Conservation (phyloP, 1,140 invertebrate species). For the Drosophila ohnishii region DNA sequence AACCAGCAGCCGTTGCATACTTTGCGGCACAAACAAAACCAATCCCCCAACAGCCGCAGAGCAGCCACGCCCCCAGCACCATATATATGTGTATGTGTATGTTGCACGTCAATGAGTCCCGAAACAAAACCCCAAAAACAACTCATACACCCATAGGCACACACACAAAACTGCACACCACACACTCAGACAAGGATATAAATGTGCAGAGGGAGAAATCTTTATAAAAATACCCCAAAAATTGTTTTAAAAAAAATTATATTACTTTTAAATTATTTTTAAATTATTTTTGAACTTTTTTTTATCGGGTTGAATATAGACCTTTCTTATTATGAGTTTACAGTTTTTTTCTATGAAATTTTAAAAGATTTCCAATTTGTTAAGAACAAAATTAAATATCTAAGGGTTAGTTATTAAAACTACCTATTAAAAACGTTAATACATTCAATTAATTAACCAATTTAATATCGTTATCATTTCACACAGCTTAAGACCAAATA, state of each 20-base stretch:
- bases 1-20: slow-evolving; percentile 56
- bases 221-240: too few relatives aligned
- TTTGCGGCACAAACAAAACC: slow-evolving; percentile 57
- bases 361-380: too few relatives aligned
- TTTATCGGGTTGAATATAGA: too few relatives aligned
- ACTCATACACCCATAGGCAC: slow-evolving; percentile 38
- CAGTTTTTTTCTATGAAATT: too few relatives aligned
- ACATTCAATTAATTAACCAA: background rate
- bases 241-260: too few relatives aligned
- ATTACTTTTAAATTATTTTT: too few relatives aligned
- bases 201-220: slow-evolving; percentile 9
- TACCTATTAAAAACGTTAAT: background rate
- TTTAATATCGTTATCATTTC: background rate
- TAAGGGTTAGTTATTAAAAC: background rate
- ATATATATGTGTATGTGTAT: slow-evolving; percentile 27
- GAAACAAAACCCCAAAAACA: slow-evolving; percentile 74
- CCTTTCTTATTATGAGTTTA: too few relatives aligned
- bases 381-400: too few relatives aligned
- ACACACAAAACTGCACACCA: slow-evolving; percentile 23
- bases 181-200: slow-evolving; percentile 12
- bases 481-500: background rate
- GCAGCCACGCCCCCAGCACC: slow-evolving; percentile 22
- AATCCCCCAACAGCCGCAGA: slow-evolving; percentile 41
- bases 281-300: too few relatives aligned
- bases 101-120: slow-evolving; percentile 75